phyloP scores from a whole-genome alignment of 2,113 vertebrate species.

The Phalacrocorax pelagicus region DNA sequence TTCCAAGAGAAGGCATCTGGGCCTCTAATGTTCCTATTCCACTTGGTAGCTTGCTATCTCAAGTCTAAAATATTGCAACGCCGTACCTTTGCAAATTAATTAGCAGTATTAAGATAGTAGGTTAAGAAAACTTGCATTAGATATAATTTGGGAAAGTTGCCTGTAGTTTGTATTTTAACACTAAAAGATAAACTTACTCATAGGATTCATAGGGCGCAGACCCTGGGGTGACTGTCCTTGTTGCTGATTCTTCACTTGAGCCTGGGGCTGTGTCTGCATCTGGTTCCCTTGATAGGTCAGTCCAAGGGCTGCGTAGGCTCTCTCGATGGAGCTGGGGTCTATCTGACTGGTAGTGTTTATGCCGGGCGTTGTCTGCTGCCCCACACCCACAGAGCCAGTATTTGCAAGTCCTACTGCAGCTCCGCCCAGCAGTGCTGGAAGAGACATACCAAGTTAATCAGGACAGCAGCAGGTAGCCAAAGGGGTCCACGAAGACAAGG shows the following conservation, averaged over 20 bases:
- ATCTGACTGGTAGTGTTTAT: slow-evolving; percentile 93
- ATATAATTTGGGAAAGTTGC: neutral
- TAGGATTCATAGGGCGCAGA: slow-evolving; percentile 84
- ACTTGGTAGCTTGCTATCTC: neutral
- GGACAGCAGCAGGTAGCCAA: neutral
- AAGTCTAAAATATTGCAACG: neutral
- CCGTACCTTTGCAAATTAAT: neutral
- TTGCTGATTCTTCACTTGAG: slow-evolving; percentile 79
- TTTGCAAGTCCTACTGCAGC: slow-evolving; percentile 85
- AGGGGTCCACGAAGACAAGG: neutral
- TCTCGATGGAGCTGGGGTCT: slow-evolving; percentile 96
- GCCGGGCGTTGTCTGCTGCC: slow-evolving; percentile 84
- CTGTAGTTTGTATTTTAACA: neutral
- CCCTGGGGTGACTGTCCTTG: slow-evolving; percentile 82
- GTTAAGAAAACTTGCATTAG: neutral
- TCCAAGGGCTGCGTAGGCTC: slow-evolving; percentile 95
- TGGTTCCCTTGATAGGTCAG: slow-evolving; percentile 96
- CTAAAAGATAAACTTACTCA: slow-evolving; percentile 78
- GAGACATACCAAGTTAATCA: neutral
- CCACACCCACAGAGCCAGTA: slow-evolving; percentile 84
- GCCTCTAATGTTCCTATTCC: neutral
- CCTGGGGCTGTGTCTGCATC: slow-evolving; percentile 85
- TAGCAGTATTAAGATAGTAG: neutral
- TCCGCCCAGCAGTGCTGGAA: slow-evolving; percentile 86
- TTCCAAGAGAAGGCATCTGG: neutral